Percentiles rank a stretch among this genome's conserved stretches.
These are phyloP conservation scores for Patella pellucida DNA, from an alignment of 2,888 invertebrate species.

Conservation along the genomic window DNA sequence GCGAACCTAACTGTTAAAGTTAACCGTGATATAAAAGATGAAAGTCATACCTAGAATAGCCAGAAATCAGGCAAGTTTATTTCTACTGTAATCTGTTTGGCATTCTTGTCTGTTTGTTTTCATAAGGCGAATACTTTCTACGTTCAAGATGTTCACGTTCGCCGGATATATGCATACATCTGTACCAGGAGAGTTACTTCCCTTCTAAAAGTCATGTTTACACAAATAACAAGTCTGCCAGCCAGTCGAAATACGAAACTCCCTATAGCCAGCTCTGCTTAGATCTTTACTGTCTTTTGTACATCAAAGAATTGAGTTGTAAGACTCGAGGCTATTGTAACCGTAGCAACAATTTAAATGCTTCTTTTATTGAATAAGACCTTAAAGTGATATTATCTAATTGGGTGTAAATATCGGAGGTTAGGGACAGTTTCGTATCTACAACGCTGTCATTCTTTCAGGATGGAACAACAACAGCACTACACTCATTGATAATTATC, in stretches of 20 bases:
- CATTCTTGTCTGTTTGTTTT: constrained; percentile 5
- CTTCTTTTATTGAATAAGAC: too few relatives aligned
- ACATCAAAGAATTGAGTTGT: constrained; percentile 5
- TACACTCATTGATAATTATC: too few relatives aligned
- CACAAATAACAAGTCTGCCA: constrained; percentile 2
- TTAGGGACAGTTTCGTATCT: too few relatives aligned
- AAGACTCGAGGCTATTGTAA: too few relatives aligned
- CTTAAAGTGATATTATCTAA: too few relatives aligned
- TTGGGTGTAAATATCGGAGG: too few relatives aligned
- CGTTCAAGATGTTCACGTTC: constrained; percentile 5
- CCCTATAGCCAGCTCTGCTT: constrained; percentile 9
- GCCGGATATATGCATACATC: constrained; percentile 10
- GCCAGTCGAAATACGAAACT: neutral
- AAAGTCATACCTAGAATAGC: neutral
- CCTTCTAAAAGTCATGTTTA: constrained; percentile 9
- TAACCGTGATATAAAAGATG: neutral
- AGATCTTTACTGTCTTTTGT: constrained; percentile 2
- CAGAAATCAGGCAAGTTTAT: neutral
- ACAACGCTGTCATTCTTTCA: too few relatives aligned
- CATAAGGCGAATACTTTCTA: constrained; percentile 3
- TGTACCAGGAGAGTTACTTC: constrained; percentile 7
- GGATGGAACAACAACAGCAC: too few relatives aligned
- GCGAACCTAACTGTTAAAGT: too few relatives aligned
- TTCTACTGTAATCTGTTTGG: neutral
- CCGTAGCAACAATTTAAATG: too few relatives aligned